Evolutionary conservation across 2,113 vertebrate species (phyloP).

Genomic region (Lanius ludovicianus): DNA sequence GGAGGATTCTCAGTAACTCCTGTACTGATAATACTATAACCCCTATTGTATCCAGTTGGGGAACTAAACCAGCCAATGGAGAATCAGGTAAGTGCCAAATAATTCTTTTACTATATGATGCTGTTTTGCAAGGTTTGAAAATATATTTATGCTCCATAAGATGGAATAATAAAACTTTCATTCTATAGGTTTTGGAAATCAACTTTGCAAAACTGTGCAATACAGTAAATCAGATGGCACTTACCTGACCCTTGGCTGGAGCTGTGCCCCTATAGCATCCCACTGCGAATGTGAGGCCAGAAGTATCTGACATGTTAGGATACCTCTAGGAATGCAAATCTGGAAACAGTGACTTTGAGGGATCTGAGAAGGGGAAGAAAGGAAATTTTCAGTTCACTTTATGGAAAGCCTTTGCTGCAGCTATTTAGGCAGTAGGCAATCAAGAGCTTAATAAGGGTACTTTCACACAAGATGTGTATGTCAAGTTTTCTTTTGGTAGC

Average conservation of each 20-base stretch:
- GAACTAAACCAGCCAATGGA: slow-evolving; percentile 12
- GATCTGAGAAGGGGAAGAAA: slow-evolving; percentile 63
- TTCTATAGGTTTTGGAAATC: slow-evolving; percentile 10
- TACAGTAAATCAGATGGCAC: slow-evolving; percentile 64
- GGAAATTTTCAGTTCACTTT: slow-evolving; percentile 49
- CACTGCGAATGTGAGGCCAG: slow-evolving; percentile 32
- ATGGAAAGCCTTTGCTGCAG: slow-evolving; percentile 5
- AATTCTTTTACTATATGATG: slow-evolving; percentile 60
- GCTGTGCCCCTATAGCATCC: slow-evolving; percentile 37
- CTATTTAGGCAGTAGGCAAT: neutral
- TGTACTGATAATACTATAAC: neutral
- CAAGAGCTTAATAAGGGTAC: neutral
- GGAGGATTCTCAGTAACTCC: neutral
- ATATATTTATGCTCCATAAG: neutral
- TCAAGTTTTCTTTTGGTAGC: neutral
- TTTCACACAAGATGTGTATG: neutral
- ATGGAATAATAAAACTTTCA: neutral
- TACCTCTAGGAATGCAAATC: slow-evolving; percentile 64
- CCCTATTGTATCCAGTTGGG: neutral
- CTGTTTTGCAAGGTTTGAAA: slow-evolving; percentile 69
- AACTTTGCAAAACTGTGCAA: slow-evolving; percentile 68
- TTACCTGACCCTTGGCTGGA: slow-evolving; percentile 56
- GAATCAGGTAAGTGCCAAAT: slow-evolving; percentile 58
- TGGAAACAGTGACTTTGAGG: slow-evolving; percentile 53
- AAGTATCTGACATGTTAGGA: slow-evolving; percentile 47